Base-by-base conservation (phyloP, 2,113 vertebrate genomes). In the Empidonax traillii region DNA sequence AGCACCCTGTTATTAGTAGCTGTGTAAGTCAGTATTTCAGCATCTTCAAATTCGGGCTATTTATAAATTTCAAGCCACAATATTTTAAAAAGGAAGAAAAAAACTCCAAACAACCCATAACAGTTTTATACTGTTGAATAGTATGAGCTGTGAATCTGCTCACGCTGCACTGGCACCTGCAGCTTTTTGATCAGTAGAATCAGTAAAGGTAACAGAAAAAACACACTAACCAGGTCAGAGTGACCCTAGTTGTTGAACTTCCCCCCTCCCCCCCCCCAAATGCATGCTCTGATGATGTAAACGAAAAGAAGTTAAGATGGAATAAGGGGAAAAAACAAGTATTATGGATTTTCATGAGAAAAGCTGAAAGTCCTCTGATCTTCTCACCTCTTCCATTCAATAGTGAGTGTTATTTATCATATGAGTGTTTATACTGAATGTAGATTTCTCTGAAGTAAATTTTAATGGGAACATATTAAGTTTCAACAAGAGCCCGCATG, bases 401-500 rank as follows among this genome's bases (percentile, higher is more conserved):
- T 1, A 30, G 10, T 13, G 35, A 65, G 41, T n/a, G 23, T 53
- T 95, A 65, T 59, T 96, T 89, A 87, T 87, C 79, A 53, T 87
- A 82, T 59, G 79, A 85, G 20, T 93, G 15, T 83, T 96, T 96
- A 62, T 58, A 78, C n/a, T 69, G 66, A 89, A 86, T 56, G 22
- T 39, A 66, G 61, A 74, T 93, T 93, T 95, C 61, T 84, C 72
- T 41, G 43, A 92, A 97, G 77, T 92, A 87, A 73, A 89, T 95
- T 97, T 95, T 94, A 95, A 93, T 94, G 80, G 85, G 25, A 61
- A 89, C n/a, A 31, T 95, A 94, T 85, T 97, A 93, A 96, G 79
- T 97, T 97, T 93, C 90, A 96, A 28, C 58, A 94, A 87, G 84
- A 91, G 47, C 24, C 43, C 90, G 43, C 83, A 84, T 89, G 46